These are phyloP conservation scores for Drosophila suzukii DNA, from an alignment of 1,140 invertebrate species.

Conservation along the genomic window DNA sequence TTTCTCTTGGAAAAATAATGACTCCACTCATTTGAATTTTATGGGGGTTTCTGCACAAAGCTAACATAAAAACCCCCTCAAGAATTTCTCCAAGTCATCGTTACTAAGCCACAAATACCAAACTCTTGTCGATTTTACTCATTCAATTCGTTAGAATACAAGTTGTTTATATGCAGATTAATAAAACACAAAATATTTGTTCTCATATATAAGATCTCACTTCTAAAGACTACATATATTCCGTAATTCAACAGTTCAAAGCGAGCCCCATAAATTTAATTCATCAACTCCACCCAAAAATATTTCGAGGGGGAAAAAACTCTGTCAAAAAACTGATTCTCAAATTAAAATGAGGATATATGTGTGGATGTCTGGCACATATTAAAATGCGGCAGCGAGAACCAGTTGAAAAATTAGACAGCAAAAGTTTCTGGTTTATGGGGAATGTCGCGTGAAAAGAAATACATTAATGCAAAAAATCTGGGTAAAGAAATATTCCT, in stretches of 20 bases:
- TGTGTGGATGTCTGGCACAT: constrained; percentile 50
- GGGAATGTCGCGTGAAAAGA: constrained; percentile 65
- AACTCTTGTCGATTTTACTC: constrained; percentile 7
- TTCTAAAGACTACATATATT: not conserved
- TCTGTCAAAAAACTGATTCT: constrained; percentile 12
- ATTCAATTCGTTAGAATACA: constrained; percentile 23
- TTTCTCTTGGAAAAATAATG: constrained; percentile 1
- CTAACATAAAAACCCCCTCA: constrained; percentile 1
- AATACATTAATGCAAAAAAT: constrained; percentile 50
- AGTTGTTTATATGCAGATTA: constrained; percentile 27
- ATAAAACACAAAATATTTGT: constrained; percentile 11
- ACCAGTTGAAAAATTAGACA: constrained; percentile 75
- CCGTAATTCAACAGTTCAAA: constrained; percentile 13
- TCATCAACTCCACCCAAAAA: constrained; percentile 34
- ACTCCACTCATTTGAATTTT: not conserved
- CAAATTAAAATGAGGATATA: constrained; percentile 17
- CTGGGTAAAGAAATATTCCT: constrained; percentile 46
- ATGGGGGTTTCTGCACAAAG: not conserved
- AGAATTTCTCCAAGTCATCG: constrained; percentile 23
- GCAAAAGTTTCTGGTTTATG: constrained; percentile 60
- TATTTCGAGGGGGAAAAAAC: constrained; percentile 4
- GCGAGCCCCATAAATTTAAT: constrained; percentile 36
- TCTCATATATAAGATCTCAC: constrained; percentile 8
- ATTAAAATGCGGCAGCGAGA: constrained; percentile 52
- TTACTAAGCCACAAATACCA: constrained; percentile 17